Evolutionary conservation across 2,113 vertebrate species (phyloP), one percentile per base, ranked within the genome.

Genomic region (Meleagris gallopavo): DNA sequence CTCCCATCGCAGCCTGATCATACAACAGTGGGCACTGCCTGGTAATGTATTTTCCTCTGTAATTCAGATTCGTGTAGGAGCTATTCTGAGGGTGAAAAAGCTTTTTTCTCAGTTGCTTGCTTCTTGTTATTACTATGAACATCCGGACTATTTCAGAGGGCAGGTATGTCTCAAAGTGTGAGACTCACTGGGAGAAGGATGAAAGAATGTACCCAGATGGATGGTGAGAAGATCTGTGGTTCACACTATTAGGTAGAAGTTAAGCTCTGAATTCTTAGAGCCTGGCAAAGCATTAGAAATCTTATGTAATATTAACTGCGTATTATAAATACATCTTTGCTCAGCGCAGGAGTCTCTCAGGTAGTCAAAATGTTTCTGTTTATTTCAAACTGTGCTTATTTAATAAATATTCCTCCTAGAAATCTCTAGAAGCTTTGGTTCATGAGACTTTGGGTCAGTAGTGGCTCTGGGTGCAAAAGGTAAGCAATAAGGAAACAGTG

Each of bases 1-100:
- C 34, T 66, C 66, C 30, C 70, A 58, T 58, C 62, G 8, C 86
- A 38, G 54, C 81, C 81, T 4, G 43, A 22, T 27, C 87, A 10
- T 82, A 58, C 2, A 0, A 29, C 73, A 2, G 58, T 1, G 70
- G 54, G 74, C 54, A 86, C 83, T 58, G 30, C 36, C 36, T 50
- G 93, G 71, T 73, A 82, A 90, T 0, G n/a, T 36, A 64, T 58
- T 45, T 29, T 15, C 48, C 45, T 84, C 46, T 0, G 0, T 13
- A 21, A 1, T 20, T 83, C 73, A 30, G 21, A 13, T 54, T 18
- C 29, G 27, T 2, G 0, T 34, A 32, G 24, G 57, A 82, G 52
- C 25, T 69, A 41, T 16, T 41, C 34, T 0, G 0, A 67, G 43
- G 11, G 11, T 25, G 5, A 41, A 27, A 67, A 79, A 40, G 25